phyloP scores from a whole-genome alignment of 2,113 vertebrate species.

The Leptodactylus fuscus region DNA sequence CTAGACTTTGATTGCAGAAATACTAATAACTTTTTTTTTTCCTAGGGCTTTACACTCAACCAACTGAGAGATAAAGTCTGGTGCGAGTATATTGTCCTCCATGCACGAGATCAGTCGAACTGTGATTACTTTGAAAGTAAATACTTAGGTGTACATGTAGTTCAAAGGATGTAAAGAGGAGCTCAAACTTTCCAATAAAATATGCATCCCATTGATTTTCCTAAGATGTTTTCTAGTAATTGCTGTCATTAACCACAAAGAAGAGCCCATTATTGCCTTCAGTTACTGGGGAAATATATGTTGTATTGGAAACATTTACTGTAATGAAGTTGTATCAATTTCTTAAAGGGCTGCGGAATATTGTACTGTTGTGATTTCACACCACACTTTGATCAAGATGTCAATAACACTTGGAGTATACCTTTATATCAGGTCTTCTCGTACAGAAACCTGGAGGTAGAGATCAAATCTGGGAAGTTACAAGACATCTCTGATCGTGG shows the following conservation, averaged over 20 bases:
- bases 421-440: too few relatives aligned
- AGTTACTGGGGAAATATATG: not conserved
- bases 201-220: slow-evolving; percentile 18
- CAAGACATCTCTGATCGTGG: too few relatives aligned
- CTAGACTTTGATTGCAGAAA: slow-evolving; percentile 53
- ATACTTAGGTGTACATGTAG: not conserved
- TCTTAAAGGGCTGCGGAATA: not conserved
- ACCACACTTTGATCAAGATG: not conserved
- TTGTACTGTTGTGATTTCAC: not conserved
- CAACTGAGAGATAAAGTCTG: slow-evolving; percentile 34
- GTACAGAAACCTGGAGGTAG: not conserved
- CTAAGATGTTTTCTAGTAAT: not conserved
- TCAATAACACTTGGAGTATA: not conserved
- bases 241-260: slow-evolving; percentile 10
- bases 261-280: not conserved
- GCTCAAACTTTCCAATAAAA: slow-evolving; percentile 17
- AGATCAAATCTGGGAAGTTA: not conserved
- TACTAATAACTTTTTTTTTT: slow-evolving; percentile 44
- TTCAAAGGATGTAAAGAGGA: not conserved
- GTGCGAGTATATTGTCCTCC: slow-evolving; percentile 15
- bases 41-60: slow-evolving; percentile 12
- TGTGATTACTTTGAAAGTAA: slow-evolving; percentile 14
- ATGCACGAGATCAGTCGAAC: slow-evolving; percentile 16
- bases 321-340: not conserved
- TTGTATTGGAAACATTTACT: slow-evolving; percentile 11